Base-by-base conservation (phyloP, 2,113 vertebrate species). In the Myotis brandtii region DNA sequence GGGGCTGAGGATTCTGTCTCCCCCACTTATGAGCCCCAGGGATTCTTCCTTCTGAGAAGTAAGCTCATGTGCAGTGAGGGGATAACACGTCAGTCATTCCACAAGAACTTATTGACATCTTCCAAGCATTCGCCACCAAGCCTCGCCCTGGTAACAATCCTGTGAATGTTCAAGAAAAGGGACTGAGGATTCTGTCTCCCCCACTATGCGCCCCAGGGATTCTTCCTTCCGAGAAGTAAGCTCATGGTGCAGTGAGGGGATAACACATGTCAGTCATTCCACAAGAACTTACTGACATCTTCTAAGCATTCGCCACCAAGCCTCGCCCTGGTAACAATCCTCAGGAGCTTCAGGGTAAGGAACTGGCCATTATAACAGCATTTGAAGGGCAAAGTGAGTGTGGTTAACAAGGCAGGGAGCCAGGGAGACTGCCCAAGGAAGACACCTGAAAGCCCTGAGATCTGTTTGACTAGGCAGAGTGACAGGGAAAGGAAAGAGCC, bases 391-490 rank as follows among this genome's bases (percentile, higher is more conserved):
- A 81, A 54, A n/a, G 2, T 3, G n/a, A 73, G 7, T 43, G 2
- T 43, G 30, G 80, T 9, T 21, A 13, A 25, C 21, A 18, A 18
- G 89, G 84, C 0, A 54, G 23, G 37, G 30, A 85, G 64, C 79
- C 64, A 30, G 56, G 34, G 76, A 92, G 40, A 20, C 76, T 56
- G 79, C 6, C 62, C 64, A 2, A 77, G 64, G 66, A 88, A 40
- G 30, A 66, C 30, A 10, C 8, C 5, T n/a, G 14, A 59, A 83
- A 90, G 54, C 76, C 20, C 76, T 3, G 20, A 75, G 37, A 43
- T 27, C 4, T 40, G 2, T 8, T 0, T n/a, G 10, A 34, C 40
- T 0, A 9, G 3, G 43, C 30, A 4, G n/a, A 70, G 46, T 12
- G 27, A 23, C 34, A 81, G 40, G 18, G 16, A 91, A 10, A 48